Percentiles rank a stretch among this genome's conserved stretches.
Conservation (phyloP, 2,113 vertebrate genomes). For the Poeciliopsis prolifica region DNA sequence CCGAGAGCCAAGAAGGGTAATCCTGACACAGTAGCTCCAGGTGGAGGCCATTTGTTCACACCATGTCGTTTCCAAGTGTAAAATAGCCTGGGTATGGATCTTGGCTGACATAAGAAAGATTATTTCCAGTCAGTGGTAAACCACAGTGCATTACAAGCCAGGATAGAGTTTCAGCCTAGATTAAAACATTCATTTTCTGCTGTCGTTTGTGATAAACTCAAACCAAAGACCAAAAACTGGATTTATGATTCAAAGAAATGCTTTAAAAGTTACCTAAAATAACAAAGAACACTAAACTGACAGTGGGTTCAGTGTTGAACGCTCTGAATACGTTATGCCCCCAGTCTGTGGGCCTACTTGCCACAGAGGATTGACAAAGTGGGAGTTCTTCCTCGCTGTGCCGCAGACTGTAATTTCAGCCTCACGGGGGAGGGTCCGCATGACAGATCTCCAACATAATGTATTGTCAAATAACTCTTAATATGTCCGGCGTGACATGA, state of each 20-base stretch:
- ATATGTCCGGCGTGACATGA: slow-evolving; percentile 75
- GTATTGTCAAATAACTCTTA: slow-evolving; percentile 83
- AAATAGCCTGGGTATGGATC: slow-evolving; percentile 32
- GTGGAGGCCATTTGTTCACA: slow-evolving; percentile 55
- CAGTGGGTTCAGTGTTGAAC: slow-evolving; percentile 56
- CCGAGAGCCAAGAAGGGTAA: slow-evolving; percentile 15
- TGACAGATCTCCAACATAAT: slow-evolving; percentile 80
- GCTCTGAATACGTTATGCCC: slow-evolving; percentile 52
- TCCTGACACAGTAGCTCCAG: slow-evolving; percentile 14
- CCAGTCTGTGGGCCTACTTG: slow-evolving; percentile 37
- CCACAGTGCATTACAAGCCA: neutral
- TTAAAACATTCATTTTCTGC: neutral
- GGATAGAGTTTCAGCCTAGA: too few species aligned
- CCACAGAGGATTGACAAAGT: slow-evolving; percentile 53
- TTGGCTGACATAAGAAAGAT: slow-evolving; percentile 32
- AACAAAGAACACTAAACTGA: neutral
- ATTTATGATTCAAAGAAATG: slow-evolving; percentile 5
- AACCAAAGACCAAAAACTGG: slow-evolving; percentile 5
- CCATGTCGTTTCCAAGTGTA: slow-evolving; percentile 30
- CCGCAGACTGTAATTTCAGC: slow-evolving; percentile 64
- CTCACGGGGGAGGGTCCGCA: slow-evolving; percentile 49
- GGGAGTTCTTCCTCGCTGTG: slow-evolving; percentile 41
- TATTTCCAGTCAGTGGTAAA: slow-evolving; percentile 39
- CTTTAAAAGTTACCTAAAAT: slow-evolving; percentile 20
- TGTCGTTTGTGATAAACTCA: neutral